Conservation (phyloP, 2,797 vertebrate species). For the Chelon auratus region DNA sequence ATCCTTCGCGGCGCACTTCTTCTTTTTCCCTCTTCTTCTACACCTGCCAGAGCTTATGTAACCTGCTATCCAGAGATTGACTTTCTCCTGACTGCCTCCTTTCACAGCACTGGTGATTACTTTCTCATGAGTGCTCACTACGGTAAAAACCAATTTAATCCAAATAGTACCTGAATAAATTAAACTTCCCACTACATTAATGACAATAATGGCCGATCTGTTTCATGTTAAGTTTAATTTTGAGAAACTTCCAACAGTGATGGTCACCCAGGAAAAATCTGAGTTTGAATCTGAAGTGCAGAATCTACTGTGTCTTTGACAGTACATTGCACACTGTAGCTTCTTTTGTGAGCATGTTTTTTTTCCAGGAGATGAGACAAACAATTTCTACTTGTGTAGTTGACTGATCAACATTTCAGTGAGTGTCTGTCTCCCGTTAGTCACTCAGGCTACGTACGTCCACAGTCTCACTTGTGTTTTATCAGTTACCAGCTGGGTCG, state of each 20-base stretch:
- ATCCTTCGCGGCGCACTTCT: background rate
- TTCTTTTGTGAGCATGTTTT: too few relatives aligned
- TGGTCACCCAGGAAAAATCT: conserved; percentile 11
- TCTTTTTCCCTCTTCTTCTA: conserved; percentile 26
- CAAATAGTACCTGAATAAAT: conserved; percentile 27
- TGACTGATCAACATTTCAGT: background rate
- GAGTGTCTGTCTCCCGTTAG: background rate
- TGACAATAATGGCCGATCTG: conserved; percentile 24
- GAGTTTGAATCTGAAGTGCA: conserved; percentile 16
- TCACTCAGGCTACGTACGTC: background rate
- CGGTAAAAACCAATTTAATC: conserved; percentile 36
- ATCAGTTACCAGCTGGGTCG: background rate
- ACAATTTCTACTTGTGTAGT: too few relatives aligned
- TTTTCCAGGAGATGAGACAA: too few relatives aligned
- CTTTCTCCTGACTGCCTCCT: conserved; percentile 32
- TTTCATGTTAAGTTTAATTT: conserved; percentile 34
- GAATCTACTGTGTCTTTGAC: conserved; percentile 17
- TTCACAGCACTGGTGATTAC: conserved; percentile 55
- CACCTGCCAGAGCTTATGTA: conserved; percentile 66
- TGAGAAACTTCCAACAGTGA: conserved; percentile 14
- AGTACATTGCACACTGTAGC: background rate
- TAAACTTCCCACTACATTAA: conserved; percentile 25
- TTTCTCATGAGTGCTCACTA: conserved; percentile 52
- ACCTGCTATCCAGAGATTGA: conserved; percentile 56
- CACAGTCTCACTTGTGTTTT: background rate